A percentile compares a stretch with the other conserved stretches of the same genome.
Evolutionary conservation across 2,888 invertebrate species (phyloP).

Genomic region (Sialis fuliginosa): DNA sequence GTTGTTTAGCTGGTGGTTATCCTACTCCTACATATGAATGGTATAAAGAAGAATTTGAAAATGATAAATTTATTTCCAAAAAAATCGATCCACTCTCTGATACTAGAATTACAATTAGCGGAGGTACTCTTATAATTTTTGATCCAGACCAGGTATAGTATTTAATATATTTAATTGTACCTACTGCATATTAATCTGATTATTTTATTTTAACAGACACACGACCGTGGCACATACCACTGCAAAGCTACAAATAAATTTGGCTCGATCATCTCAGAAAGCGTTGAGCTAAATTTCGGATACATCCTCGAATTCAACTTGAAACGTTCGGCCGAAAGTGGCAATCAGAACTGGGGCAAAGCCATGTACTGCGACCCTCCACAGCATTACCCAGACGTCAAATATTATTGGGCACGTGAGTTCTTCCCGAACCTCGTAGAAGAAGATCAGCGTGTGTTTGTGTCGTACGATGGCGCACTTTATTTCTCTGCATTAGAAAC

Average conservation of each 20-base stretch:
- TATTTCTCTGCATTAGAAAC: conserved; percentile 88
- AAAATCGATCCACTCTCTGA: conserved; percentile 63
- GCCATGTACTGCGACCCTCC: conserved; percentile 86
- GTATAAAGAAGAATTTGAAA: conserved; percentile 75
- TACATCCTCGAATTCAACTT: conserved; percentile 80
- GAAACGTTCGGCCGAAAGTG: conserved; percentile 65
- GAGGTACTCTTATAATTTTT: conserved; percentile 78
- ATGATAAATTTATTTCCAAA: conserved; percentile 51
- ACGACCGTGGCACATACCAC: conserved; percentile 77
- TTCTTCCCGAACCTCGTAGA: conserved; percentile 85
- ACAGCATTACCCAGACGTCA: conserved; percentile 74
- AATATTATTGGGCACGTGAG: conserved; percentile 82
- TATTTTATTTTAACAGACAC: conserved; percentile 25
- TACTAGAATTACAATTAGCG: conserved; percentile 67
- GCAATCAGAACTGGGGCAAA: conserved; percentile 88
- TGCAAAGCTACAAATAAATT: conserved; percentile 81
- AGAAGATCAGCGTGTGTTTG: conserved; percentile 82
- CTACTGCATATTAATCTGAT: neutral
- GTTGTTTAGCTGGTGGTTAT: conserved; percentile 71
- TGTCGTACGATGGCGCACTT: conserved; percentile 82
- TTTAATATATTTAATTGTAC: conserved; percentile 1
- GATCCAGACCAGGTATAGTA: conserved; percentile 46
- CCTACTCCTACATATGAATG: conserved; percentile 81
- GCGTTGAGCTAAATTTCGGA: conserved; percentile 75
- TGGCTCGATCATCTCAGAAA: conserved; percentile 78